phyloP scores from a whole-genome alignment of 2,797 vertebrate genomes.

The Buceros bicornis region DNA sequence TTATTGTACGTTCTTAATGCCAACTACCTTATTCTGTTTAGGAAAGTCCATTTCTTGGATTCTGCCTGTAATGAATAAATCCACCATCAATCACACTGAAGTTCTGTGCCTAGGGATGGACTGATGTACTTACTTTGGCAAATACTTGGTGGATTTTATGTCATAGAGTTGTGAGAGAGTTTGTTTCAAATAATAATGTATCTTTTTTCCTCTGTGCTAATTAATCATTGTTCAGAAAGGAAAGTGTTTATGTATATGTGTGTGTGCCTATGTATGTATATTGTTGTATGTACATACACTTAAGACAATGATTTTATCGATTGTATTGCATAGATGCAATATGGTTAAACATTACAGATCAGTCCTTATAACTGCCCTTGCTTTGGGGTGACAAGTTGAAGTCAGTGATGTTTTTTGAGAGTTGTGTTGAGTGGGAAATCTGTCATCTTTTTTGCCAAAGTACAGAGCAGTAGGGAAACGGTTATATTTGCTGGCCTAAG shows the following conservation, averaged over 20 bases:
- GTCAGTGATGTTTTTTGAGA: background rate
- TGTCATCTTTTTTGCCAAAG: background rate
- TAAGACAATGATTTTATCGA: background rate
- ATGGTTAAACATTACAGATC: background rate
- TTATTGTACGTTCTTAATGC: background rate
- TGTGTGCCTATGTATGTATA: fast-evolving
- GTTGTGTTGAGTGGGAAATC: background rate
- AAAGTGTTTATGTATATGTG: background rate
- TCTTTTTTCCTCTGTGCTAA: background rate
- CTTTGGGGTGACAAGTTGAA: background rate
- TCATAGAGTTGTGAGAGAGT: background rate
- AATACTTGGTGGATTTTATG: background rate
- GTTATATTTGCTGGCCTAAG: background rate
- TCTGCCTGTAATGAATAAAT: background rate
- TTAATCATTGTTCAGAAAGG: background rate
- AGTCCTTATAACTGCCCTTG: background rate
- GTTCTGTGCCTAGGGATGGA: background rate
- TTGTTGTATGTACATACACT: background rate
- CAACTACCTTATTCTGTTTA: background rate
- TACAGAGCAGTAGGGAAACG: background rate
- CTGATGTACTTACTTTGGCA: background rate
- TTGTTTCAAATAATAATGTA: background rate
- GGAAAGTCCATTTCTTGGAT: background rate
- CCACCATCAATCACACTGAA: background rate
- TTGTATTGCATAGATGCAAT: background rate